Conservation (phyloP, 2,113 vertebrate species). For the Caretta caretta region DNA sequence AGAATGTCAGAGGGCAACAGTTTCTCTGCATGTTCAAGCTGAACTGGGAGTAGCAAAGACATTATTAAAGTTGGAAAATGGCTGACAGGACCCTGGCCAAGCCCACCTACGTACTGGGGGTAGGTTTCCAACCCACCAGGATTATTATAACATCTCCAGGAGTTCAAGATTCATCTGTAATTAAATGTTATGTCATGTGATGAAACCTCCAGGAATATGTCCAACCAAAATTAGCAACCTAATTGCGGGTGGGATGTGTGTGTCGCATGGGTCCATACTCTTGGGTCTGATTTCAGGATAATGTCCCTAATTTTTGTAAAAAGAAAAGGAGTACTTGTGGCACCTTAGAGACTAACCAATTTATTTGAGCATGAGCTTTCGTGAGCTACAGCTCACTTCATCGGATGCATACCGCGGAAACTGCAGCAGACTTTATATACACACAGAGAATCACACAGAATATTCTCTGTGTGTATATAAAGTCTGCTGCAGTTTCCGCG, state of each 20-base stretch:
- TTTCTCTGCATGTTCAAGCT: background rate
- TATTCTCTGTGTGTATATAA: no score
- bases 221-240: background rate
- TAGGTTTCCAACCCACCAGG: background rate
- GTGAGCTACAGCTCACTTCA: no score
- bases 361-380: no score
- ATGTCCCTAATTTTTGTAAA: background rate
- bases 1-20: background rate
- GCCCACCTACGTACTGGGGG: fast-evolving
- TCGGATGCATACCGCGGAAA: no score
- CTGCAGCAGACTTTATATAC: no score
- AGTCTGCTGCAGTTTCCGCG: no score
- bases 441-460: no score
- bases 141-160: background rate
- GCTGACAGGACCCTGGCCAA: background rate
- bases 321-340: no score
- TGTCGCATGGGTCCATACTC: background rate
- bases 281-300: fast-evolving
- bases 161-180: background rate
- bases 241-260: no score
- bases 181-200: background rate
- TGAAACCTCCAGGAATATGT: background rate
- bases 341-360: no score
- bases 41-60: background rate
- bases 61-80: background rate